Evolutionary conservation across 2,113 vertebrate species (phyloP).

Genomic region (Chaenocephalus aceratus): DNA sequence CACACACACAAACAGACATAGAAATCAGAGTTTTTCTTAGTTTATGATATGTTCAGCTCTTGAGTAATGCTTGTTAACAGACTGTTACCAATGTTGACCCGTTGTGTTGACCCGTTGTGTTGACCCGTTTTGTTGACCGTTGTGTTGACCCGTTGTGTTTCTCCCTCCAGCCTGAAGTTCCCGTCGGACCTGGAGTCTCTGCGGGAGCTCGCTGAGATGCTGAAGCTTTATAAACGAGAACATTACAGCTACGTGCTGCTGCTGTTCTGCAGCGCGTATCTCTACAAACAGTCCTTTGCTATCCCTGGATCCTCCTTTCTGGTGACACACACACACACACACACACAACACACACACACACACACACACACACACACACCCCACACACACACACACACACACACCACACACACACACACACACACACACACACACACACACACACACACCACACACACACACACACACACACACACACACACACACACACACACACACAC

Average conservation of each 20-base stretch:
- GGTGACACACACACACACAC: conserved; percentile 78
- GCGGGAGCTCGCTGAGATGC: conserved; percentile 87
- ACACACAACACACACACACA: too few relatives aligned
- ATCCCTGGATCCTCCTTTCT: conserved; percentile 97
- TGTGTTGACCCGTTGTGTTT: background rate
- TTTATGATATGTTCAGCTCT: too few relatives aligned
- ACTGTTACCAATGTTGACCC: too few relatives aligned
- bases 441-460: too few relatives aligned
- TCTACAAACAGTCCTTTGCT: conserved; percentile 98
- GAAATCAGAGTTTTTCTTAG: too few relatives aligned
- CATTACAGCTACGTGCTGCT: conserved; percentile 90
- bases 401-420: too few relatives aligned
- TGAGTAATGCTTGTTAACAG: too few relatives aligned
- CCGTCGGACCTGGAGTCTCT: conserved; percentile 94
- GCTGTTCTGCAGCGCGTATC: conserved; percentile 95
- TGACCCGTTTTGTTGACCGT: background rate
- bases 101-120: background rate
- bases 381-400: too few relatives aligned
- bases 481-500: too few relatives aligned
- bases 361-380: background rate
- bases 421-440: too few relatives aligned
- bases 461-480: too few relatives aligned
- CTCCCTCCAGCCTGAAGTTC: conserved; percentile 85
- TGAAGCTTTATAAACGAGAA: conserved; percentile 90
- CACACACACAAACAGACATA: too few relatives aligned